Evolutionary conservation across 2,888 invertebrate species (phyloP), one percentile per base, ranked within the genome.

Genomic region (Hyposoter dolosus): DNA sequence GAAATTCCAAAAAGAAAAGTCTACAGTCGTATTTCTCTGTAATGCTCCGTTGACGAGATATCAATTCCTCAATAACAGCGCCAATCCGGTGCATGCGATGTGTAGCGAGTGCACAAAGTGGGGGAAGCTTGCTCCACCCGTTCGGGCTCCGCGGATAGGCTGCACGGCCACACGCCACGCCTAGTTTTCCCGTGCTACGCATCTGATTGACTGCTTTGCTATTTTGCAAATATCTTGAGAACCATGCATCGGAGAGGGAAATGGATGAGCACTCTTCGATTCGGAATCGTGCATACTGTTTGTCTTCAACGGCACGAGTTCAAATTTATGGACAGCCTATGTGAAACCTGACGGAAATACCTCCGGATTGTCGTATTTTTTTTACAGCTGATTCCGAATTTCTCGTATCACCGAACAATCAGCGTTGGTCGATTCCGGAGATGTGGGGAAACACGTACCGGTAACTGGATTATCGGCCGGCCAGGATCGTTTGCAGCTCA

Each of bases 391-490:
- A 79, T 79, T 50, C 23, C 1, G 35, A 63, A 15, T 79, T 71
- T 71, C 40, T 56, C 78, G 68, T 53, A 77, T 69, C 78, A 56
- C 68, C 43, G 71, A 47, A 79, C 69, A 69, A 69, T 78, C 78
- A 77, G 65, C 76, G 32, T 50, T 75, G 28, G 47, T 35, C 35
- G 28, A 66, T 65, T 10, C 17, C 28, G 23, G 35, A 56, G 35
- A 40, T 74, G 75, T 45, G 75, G 28, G n/a, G 47, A 71, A 47
- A 47, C 35, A 72, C 35, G 35, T 60, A 60, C 60, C 5, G 7
- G 53, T 43, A 43, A 56, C 80, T 72, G 82, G 75, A 83, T 77
- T 60, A 77, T 45, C 56, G 65, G 79, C 71, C 75, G 80, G 82
- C 82, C 74, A 75, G 79, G 78, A 77, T 69, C 56, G 78, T 45